Conservation (phyloP, 2,797 vertebrate species). For the Typhlichthys subterraneus region DNA sequence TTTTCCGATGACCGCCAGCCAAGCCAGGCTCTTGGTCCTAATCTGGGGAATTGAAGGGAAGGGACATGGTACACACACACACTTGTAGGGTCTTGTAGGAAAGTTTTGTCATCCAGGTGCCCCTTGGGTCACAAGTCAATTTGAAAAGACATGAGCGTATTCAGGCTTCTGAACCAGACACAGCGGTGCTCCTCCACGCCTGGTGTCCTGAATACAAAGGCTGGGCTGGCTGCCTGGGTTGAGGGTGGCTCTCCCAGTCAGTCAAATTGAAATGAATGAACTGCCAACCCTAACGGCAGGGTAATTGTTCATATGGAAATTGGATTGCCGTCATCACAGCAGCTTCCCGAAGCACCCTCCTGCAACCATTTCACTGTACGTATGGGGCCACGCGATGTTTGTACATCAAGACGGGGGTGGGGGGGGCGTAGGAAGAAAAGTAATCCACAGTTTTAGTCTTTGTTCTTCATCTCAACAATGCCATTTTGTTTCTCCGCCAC, state of each 20-base stretch:
- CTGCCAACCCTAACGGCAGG: constrained; percentile 73
- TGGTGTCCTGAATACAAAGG: constrained; percentile 60
- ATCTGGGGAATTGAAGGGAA: constrained; percentile 52
- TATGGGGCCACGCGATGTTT: constrained; percentile 42
- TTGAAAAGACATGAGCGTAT: constrained; percentile 29
- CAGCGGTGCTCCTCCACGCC: constrained; percentile 42
- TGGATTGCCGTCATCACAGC: constrained; percentile 71
- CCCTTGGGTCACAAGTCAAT: constrained; percentile 37
- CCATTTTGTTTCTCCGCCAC: constrained; percentile 22
- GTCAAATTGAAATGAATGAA: constrained; percentile 85
- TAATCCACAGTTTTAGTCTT: constrained; percentile 45
- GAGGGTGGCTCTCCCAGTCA: constrained; percentile 63
- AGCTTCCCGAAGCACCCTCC: constrained; percentile 56
- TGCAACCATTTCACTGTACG: constrained; percentile 57
- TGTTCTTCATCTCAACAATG: constrained; percentile 59
- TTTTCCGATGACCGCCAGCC: constrained; percentile 65
- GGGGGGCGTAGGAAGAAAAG: constrained; percentile 37
- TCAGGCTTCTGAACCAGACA: constrained; percentile 46
- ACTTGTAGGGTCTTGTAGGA: constrained; percentile 3
- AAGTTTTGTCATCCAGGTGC: constrained; percentile 30
- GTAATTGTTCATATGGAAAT: constrained; percentile 84
- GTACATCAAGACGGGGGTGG: constrained; percentile 42
- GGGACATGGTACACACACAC: constrained; percentile 12
- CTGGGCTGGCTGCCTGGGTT: constrained; percentile 53
- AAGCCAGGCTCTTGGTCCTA: constrained; percentile 64